phyloP scores from a whole-genome alignment of 2,797 vertebrate genomes.

The Morus bassanus region DNA sequence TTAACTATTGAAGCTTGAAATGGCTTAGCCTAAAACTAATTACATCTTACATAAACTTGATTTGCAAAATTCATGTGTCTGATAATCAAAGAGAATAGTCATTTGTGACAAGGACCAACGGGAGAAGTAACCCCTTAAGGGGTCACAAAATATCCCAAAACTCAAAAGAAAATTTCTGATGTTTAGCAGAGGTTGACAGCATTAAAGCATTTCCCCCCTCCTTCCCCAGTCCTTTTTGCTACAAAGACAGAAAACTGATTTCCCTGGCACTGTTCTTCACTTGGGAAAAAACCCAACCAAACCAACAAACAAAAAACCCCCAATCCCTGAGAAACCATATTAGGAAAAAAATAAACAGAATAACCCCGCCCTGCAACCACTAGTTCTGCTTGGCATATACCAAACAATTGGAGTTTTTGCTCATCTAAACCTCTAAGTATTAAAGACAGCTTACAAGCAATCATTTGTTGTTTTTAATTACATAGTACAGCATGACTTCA shows the following conservation, averaged over 20 bases:
- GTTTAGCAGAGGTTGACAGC: background rate
- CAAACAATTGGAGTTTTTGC: background rate
- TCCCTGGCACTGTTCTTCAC: background rate
- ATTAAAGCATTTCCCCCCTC: rapidly evolving
- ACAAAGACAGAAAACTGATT: background rate
- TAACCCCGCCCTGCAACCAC: background rate
- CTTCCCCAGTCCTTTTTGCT: background rate
- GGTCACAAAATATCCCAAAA: background rate
- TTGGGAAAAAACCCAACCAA: too few relatives aligned
- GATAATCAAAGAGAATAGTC: background rate
- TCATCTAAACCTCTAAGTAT: background rate
- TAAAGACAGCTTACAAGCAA: background rate
- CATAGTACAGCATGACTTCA: background rate
- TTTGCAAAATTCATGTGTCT: background rate
- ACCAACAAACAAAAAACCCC: background rate
- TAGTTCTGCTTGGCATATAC: background rate
- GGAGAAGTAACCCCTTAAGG: background rate
- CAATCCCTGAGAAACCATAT: background rate
- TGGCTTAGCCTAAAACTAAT: background rate
- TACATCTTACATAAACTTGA: background rate
- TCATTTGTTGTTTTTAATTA: background rate
- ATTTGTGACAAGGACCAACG: background rate
- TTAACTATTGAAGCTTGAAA: background rate
- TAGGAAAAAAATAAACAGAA: background rate
- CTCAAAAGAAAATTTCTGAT: background rate